Base-by-base conservation (phyloP, 2,113 vertebrate species). In the Pyxicephalus adspersus region DNA sequence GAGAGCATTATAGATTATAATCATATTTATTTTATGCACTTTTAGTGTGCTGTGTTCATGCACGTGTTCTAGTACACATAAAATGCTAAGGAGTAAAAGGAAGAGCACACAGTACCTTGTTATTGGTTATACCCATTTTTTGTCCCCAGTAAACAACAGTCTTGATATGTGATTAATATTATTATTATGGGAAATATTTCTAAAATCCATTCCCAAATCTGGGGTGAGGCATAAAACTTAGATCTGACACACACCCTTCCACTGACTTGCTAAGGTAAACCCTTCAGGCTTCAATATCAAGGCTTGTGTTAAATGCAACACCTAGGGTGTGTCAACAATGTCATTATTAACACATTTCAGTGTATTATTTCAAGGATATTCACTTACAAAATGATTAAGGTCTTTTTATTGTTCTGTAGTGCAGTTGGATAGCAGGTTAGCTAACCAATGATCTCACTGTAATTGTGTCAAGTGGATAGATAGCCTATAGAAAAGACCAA, bases 271-370 rank as follows among this genome's bases (percentile, higher is more conserved):
- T 68, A 55, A 66, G 28, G 38, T 67, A 78, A 78, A 68, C 51
- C 76, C 76, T 78, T 68, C 76, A 67, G 76, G 76, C 76, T 58
- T 78, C 52, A 31, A 25, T 79, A 70, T 68, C 55, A 79, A 3
- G n/a, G 64, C 57, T 68, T 68, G 28, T 68, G 54, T 34, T 68
- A 58, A 68, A 66, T 78, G 54, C 22, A 79, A 70, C 77, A 79
- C 28, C 64, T 60, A 60, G 77, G 77, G 77, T 58, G 77, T 70
- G 77, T 67, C 64, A 45, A 19, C n/a, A 18, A 15, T 45, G 28
- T 34, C 28, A 78, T 78, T 78, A 57, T 68, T 78, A 65, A 58
- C 31, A 50, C 54, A 63, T 22, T 45, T 45, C 58, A 51, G 34
- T 77, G 38, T 60, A 68, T 57, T 68, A 68, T 70, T 68, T 57